Percentiles rank a stretch among this genome's conserved stretches.
Conservation (phyloP, 2,888 invertebrate species). For the Eurytoma adleriae region DNA sequence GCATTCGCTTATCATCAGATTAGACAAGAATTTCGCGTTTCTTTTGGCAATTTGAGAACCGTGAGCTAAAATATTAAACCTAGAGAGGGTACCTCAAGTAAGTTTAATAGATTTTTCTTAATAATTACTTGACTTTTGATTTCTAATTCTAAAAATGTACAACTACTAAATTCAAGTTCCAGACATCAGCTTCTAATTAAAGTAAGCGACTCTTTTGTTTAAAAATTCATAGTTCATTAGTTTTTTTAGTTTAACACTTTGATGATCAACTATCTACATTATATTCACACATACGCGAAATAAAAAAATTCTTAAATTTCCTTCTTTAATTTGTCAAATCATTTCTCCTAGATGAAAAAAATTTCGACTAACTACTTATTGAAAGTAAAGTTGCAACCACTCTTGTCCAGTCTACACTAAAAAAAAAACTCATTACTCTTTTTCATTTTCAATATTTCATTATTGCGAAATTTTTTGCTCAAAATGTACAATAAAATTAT, state of each 20-base stretch:
- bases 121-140: neutral
- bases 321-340: constrained; percentile 32
- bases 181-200: neutral
- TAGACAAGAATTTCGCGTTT: constrained; percentile 21
- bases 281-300: constrained; percentile 27
- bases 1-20: too few species aligned
- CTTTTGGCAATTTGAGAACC: constrained; percentile 51
- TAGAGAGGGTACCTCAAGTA: neutral
- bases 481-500: constrained; percentile 51
- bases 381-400: constrained; percentile 35
- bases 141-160: neutral
- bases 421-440: constrained; percentile 25
- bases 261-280: constrained; percentile 7
- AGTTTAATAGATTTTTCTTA: neutral
- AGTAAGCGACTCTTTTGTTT: neutral
- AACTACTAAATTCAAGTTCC: neutral
- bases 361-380: constrained; percentile 43
- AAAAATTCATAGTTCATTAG: neutral
- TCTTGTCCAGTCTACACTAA: constrained; percentile 30
- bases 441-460: constrained; percentile 17
- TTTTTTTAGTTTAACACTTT: constrained; percentile 9
- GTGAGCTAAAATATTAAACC: constrained; percentile 13
- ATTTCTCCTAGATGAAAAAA: constrained; percentile 39
- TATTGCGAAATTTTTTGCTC: constrained; percentile 42
- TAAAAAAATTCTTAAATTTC: constrained; percentile 45